Percentiles rank a stretch among this genome's conserved stretches.
phyloP scores from a whole-genome alignment of 2,113 vertebrate genomes.

The zebrafish (Danio rerio) region GRCz12tu NC_133183.1:29952501-29953000 shows the following conservation, averaged over 20 bases:
- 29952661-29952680: neutral
- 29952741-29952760: constrained; percentile 59
- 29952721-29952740: constrained; percentile 43
- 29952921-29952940: constrained; percentile 25
- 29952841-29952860: constrained; percentile 65
- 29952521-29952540: constrained; percentile 37
- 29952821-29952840: constrained; percentile 46
- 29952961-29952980: constrained; percentile 27
- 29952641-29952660: neutral
- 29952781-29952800: constrained; percentile 48
- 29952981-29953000: constrained; percentile 8
- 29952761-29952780: constrained; percentile 44
- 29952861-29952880: constrained; percentile 41
- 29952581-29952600: constrained; percentile 34
- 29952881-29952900: neutral
- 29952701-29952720: constrained; percentile 36
- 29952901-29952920: constrained; percentile 12
- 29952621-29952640: neutral
- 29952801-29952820: constrained; percentile 48
- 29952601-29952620: constrained; percentile 7
- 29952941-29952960: constrained; percentile 38
- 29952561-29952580: constrained; percentile 26
- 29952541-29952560: constrained; percentile 25
- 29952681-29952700: constrained; percentile 1
- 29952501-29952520: constrained; percentile 35